Base-by-base conservation (phyloP, 2,888 invertebrate genomes). In the Pristionchus arcanus region DNA sequence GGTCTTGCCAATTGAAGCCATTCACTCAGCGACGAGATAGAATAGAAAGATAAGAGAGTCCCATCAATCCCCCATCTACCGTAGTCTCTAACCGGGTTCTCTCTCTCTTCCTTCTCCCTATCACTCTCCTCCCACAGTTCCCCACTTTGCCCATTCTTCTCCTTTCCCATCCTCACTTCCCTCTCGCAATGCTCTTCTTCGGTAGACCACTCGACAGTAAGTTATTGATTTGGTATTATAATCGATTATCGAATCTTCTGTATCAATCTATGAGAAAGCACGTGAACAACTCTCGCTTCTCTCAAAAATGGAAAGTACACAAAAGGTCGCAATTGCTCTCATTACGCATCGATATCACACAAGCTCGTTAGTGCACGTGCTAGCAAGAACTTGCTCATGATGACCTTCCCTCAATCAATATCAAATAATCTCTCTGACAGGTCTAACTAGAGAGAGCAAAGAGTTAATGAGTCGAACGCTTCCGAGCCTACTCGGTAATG, bases 71-170 rank as follows among this genome's bases (percentile, higher is more conserved):
- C 55, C 31, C 59, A 21, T 85, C 59, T 85, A 59, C 59, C 59
- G 84, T 85, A 59, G 49, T 83, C 84, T 85, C 55, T 85, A 85
- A 85, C 84, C 84, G 31, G 55, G 59, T 85, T 55, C 59, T 34
- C 59, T 34, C 84, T 55, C 74, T 74, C 13, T 74, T 13, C 28
- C 83, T n/a, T 16, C 25, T 25, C 37, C 59, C 84, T 85, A 55
- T 81, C 49, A 42, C 59, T 85, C 84, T 34, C 31, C 84, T 59
- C 84, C 34, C 31, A 31, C 49, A 9, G 5, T 85, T 85, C 59
- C 59, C 53, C 59, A 19, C 77, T 81, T 11, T 37, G 37, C 49
- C 49, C 81, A 81, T 31, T 85, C 59, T 59, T 85, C 59, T 19
- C 34, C 31, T 25, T n/a, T 85, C 25, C 84, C 84, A 25, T 85